Base-by-base conservation (phyloP, 2,888 invertebrate species). In the Oxystoma pomonae region DNA sequence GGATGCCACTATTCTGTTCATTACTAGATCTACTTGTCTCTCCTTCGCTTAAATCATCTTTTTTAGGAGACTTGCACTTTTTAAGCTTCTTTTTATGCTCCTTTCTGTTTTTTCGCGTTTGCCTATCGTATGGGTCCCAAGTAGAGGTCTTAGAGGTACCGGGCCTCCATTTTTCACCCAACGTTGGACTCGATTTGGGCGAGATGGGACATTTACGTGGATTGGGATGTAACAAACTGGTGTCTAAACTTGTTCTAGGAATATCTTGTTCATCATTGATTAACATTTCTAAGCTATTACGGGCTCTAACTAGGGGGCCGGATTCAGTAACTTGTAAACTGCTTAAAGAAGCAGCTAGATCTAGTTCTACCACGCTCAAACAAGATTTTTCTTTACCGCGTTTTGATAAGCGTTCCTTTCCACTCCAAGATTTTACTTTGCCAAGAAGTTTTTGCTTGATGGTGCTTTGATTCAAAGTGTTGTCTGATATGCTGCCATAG, bases 41-140 rank as follows among this genome's bases (percentile, higher is more conserved):
- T 1, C 61, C 52, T 16, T 69, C 66, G 35, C 66, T 68, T 2
- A 65, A 61, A 7, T 58, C 63, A 52, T 69, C 69, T 56, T 67
- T 67, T 61, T 66, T 69, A 1, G 68, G 68, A 53, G 60, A 57
- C 35, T 69, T 66, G 12, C 55, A 20, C 16, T 56, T 60, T 20
- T 66, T 64, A 5, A 53, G 49, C 62, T 68, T 68, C 56, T 61
- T 68, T 69, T 77, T 77, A 52, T 67, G 70, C 51, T 78, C 76
- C 65, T 77, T 77, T 57, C 68, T 65, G 65, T 70, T 74, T 65
- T 76, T 77, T 61, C 75, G 70, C 3, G 71, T 69, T 12, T 74
- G 67, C 65, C 75, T 76, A 59, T 76, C 76, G 72, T 75, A 77
- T 1, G 76, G 75, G 67, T 77, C 76, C 78, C 78, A 78, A 20